Percentiles rank a stretch among this genome's conserved stretches.
Conservation (phyloP, 2,797 vertebrate genomes). For the Remorina albescens region DNA sequence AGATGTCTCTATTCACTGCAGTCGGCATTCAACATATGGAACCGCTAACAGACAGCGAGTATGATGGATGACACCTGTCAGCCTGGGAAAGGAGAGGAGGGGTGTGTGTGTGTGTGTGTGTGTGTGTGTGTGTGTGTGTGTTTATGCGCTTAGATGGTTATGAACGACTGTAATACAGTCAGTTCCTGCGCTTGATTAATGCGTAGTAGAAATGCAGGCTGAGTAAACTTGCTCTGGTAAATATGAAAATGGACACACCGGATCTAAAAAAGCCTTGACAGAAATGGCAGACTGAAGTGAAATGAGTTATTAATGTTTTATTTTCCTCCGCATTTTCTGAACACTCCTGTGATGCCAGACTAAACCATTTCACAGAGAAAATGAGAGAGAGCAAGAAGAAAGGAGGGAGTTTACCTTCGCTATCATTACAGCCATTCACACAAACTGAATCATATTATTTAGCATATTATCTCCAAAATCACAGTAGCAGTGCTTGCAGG, state of each 20-base stretch:
- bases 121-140: slow-evolving; percentile 23
- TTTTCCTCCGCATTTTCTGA: slow-evolving; percentile 9
- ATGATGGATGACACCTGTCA: slow-evolving; percentile 86
- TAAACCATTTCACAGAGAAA: slow-evolving; percentile 15
- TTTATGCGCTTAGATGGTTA: slow-evolving; percentile 34
- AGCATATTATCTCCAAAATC: neutral
- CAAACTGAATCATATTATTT: neutral
- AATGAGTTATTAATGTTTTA: slow-evolving; percentile 44
- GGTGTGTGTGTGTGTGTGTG: slow-evolving; percentile 9
- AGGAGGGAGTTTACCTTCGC: neutral
- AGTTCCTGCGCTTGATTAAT: slow-evolving; percentile 35
- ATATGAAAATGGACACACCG: slow-evolving; percentile 54
- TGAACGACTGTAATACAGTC: slow-evolving; percentile 37
- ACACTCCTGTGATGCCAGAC: slow-evolving; percentile 8
- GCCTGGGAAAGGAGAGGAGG: slow-evolving; percentile 49
- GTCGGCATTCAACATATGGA: slow-evolving; percentile 81
- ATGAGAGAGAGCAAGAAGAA: slow-evolving; percentile 2
- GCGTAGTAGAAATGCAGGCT: slow-evolving; percentile 4
- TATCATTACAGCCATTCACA: slow-evolving; percentile 6
- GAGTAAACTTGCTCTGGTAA: slow-evolving; percentile 29
- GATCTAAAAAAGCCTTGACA: slow-evolving; percentile 24
- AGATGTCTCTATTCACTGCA: slow-evolving; percentile 75
- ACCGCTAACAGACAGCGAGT: slow-evolving; percentile 76
- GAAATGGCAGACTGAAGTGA: slow-evolving; percentile 29
- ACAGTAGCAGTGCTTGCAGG: too few species aligned